A percentile compares a stretch with the other conserved stretches of the same genome.
Evolutionary conservation across 2,888 invertebrate species (phyloP).

Genomic region (Agrypnus murinus): DNA sequence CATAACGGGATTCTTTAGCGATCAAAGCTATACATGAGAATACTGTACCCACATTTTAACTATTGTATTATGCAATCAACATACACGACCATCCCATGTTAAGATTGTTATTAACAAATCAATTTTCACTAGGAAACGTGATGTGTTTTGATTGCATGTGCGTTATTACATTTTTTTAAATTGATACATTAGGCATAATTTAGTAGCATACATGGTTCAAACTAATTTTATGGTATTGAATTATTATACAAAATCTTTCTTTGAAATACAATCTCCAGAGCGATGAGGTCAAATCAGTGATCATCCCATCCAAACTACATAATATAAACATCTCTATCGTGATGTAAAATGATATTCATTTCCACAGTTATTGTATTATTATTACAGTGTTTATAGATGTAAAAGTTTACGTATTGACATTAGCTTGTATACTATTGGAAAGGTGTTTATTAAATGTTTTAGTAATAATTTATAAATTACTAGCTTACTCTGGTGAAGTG

Average conservation of each 20-base stretch:
- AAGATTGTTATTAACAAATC: slow-evolving; percentile 1
- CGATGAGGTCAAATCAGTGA: slow-evolving; percentile 34
- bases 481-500: too few species aligned
- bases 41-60: too few species aligned
- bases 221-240: slow-evolving; percentile 37
- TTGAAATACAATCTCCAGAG: slow-evolving; percentile 19
- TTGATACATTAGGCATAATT: slow-evolving; percentile 42
- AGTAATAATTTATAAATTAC: background rate
- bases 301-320: slow-evolving; percentile 29
- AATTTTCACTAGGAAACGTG: slow-evolving; percentile 41
- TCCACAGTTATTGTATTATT: slow-evolving; percentile 23
- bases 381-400: slow-evolving; percentile 33
- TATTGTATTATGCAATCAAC: too few species aligned
- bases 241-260: slow-evolving; percentile 32
- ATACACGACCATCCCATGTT: too few species aligned
- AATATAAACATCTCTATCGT: slow-evolving; percentile 34
- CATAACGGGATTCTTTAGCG: too few species aligned
- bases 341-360: slow-evolving; percentile 42
- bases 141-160: slow-evolving; percentile 28
- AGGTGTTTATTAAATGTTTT: slow-evolving; percentile 26
- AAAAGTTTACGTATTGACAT: slow-evolving; percentile 27
- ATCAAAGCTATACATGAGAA: too few species aligned
- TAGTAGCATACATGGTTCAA: slow-evolving; percentile 43
- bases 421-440: slow-evolving; percentile 13
- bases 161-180: slow-evolving; percentile 42